phyloP scores from a whole-genome alignment of 2,888 invertebrate genomes.

The Drosophila histrio region DNA sequence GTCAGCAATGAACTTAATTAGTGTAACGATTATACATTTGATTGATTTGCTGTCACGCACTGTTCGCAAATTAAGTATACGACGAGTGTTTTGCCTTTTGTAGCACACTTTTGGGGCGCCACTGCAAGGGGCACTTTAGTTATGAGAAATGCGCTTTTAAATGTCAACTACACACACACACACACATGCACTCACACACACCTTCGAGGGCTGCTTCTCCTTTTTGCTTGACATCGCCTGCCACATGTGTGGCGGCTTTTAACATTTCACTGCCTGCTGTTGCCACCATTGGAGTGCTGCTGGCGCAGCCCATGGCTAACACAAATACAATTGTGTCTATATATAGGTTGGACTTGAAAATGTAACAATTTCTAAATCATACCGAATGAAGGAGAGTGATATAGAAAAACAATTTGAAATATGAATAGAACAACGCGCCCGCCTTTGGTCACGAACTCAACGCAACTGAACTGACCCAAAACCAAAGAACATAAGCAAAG shows the following conservation, averaged over 20 bases:
- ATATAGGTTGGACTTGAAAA: conserved; percentile 19
- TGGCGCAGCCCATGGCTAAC: conserved; percentile 79
- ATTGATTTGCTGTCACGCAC: conserved; percentile 45
- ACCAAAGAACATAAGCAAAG: conserved; percentile 40
- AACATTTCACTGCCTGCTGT: conserved; percentile 82
- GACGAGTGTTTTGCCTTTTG: conserved; percentile 13
- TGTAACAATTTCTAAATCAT: conserved; percentile 48
- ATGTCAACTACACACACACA: conserved; percentile 52
- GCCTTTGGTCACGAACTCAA: conserved; percentile 76
- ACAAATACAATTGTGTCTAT: conserved; percentile 15
- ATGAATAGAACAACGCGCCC: conserved; percentile 61
- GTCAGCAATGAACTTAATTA: conserved; percentile 19
- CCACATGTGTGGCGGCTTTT: conserved; percentile 81
- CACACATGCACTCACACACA: conserved; percentile 41
- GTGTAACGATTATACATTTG: conserved; percentile 18
- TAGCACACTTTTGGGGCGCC: conserved; percentile 7
- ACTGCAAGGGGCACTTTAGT: conserved; percentile 13
- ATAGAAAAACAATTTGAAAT: conserved; percentile 37
- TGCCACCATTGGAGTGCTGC: conserved; percentile 82
- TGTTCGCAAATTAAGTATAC: conserved; percentile 45
- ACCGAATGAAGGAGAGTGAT: conserved; percentile 11
- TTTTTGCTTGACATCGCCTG: conserved; percentile 73
- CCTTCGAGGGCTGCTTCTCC: conserved; percentile 79
- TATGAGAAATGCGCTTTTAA: conserved; percentile 48
- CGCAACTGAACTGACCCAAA: conserved; percentile 78